A percentile compares a stretch with the other conserved stretches of the same genome.
Conservation (phyloP, 2,888 invertebrate genomes). For the Cotesia congregata region DNA sequence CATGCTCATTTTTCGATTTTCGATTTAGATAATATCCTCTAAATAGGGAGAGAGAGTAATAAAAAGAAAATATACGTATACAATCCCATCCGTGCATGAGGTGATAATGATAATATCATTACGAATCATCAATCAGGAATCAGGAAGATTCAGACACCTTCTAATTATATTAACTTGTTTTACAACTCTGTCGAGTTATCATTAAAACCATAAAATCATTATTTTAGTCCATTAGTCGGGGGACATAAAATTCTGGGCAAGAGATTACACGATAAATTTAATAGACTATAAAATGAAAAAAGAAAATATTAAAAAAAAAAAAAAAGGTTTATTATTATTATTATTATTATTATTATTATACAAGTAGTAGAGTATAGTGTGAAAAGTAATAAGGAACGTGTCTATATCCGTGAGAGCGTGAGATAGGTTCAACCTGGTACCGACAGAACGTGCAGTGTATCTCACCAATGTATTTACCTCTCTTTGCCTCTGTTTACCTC, state of each 20-base stretch:
- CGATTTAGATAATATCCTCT: conserved; percentile 8
- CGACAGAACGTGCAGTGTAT: conserved; percentile 56
- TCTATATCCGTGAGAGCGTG: conserved; percentile 42
- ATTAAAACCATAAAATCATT: neutral
- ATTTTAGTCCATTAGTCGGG: neutral
- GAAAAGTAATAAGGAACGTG: conserved; percentile 38
- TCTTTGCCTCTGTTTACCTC: conserved; percentile 28
- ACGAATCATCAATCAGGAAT: neutral
- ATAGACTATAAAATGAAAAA: neutral
- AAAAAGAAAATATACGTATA: no score
- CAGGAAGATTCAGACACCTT: neutral
- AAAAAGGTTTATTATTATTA: no score
- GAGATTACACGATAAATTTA: neutral
- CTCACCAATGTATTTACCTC: conserved; percentile 42
- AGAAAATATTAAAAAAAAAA: no score
- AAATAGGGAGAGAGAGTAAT: neutral
- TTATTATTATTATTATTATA: no score
- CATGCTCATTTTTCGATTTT: neutral
- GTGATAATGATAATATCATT: conserved; percentile 30
- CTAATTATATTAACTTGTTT: conserved; percentile 10
- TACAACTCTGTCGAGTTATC: conserved; percentile 9
- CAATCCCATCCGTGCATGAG: neutral
- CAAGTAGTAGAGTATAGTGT: neutral
- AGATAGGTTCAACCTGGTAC: conserved; percentile 53
- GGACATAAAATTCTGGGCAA: neutral